phyloP scores from a whole-genome alignment of 1,140 invertebrate species.

The Idris sp. region DNA sequence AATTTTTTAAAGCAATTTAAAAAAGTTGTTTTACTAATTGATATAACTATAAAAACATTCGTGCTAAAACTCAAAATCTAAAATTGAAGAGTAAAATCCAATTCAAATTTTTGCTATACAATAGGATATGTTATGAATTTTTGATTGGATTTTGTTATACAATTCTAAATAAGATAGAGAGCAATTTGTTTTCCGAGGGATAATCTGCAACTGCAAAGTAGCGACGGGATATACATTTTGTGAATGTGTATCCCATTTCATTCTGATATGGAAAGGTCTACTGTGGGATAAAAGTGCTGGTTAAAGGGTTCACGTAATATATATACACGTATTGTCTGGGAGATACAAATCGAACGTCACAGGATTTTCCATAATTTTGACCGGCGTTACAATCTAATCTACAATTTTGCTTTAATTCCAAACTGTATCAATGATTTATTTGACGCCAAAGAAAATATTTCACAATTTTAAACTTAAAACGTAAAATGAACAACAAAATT shows the following conservation, averaged over 20 bases:
- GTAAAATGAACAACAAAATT: too few relatives aligned
- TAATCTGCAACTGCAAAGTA: constrained; percentile 20
- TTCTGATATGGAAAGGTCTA: constrained; percentile 32
- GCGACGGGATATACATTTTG: constrained; percentile 25
- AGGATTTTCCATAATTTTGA: constrained; percentile 39
- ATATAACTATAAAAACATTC: too few relatives aligned
- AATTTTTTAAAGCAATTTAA: not conserved
- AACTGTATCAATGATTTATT: constrained; percentile 2
- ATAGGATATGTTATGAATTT: constrained; percentile 3
- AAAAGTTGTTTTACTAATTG: too few relatives aligned
- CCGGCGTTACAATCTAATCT: not conserved
- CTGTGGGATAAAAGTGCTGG: constrained; percentile 31
- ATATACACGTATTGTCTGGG: constrained; percentile 49
- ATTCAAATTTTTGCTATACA: too few relatives aligned
- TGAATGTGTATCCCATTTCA: constrained; percentile 41
- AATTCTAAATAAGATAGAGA: constrained; percentile 28
- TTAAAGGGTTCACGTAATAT: constrained; percentile 47
- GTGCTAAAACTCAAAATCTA: too few relatives aligned
- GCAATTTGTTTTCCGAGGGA: constrained; percentile 3
- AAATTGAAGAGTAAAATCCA: too few relatives aligned
- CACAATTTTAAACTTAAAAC: too few relatives aligned
- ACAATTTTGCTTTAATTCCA: not conserved
- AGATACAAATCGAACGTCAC: constrained; percentile 36
- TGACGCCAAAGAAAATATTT: too few relatives aligned
- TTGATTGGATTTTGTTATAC: constrained; percentile 17